Evolutionary conservation across 1,140 invertebrate species (phyloP), one percentile per base, ranked within the genome.

Genomic region (Penaeus vannamei): DNA sequence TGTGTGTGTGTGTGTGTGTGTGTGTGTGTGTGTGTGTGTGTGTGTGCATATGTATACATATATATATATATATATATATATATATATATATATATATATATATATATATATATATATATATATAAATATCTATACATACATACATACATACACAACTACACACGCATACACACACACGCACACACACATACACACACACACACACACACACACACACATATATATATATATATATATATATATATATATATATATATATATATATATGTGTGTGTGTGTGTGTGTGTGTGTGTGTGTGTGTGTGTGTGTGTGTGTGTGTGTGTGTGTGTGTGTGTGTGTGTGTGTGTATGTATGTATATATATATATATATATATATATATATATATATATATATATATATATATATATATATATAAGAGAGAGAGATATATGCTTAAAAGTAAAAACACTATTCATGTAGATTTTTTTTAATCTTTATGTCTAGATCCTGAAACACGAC

Each of bases 81-180:
- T 46, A 60, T 81, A 53, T 72, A 72, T 72, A 72, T 72, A 72
- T 72, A 72, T 72, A 72, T 26, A 72, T 26, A 26, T 72, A 4
- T 26, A 26, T 72, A 7, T n/a, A 26, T 72, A 26, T 26, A 26
- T 26, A 26, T 20, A 26, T 17, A n/a, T 32, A n/a, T n/a, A 2
- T n/a, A n/a, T 32, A n/a, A 12, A n/a, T 32, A 1, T 32, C 12
- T 32, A n/a, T 72, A n/a, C 8, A n/a, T 72, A n/a, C 8, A n/a
- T 72, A n/a, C 26, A 26, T 72, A 26, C 26, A 26, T 29, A 26
- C 26, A 26, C 26, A 26, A n/a, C n/a, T n/a, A n/a, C n/a, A n/a
- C 29, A 69, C 29, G 29, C 22, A 8, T 69, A 69, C 29, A 69
- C 29, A 10, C 29, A 10, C 29, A 69, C 29, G 8, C 29, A 69